phyloP scores from a whole-genome alignment of 2,797 vertebrate genomes.

The Cossypha heuglini region DNA sequence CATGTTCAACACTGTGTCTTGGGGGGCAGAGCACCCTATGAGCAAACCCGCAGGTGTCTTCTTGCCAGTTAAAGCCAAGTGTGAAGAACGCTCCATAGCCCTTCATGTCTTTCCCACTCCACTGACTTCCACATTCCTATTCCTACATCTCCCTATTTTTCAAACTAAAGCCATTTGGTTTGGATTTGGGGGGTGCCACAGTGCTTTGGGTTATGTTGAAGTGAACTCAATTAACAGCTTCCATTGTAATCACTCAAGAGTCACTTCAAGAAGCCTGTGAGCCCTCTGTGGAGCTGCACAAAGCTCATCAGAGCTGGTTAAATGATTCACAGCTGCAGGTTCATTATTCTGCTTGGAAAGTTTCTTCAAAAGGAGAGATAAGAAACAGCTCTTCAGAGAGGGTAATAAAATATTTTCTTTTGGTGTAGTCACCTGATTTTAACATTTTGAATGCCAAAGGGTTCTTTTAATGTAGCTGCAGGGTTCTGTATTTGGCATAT shows the following conservation, averaged over 20 bases:
- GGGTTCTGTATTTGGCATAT: background rate
- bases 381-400: background rate
- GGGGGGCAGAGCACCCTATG: no score
- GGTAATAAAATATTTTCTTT: background rate
- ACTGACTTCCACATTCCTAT: background rate
- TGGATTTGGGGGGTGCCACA: background rate
- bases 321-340: background rate
- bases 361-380: background rate
- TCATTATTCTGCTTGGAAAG: background rate
- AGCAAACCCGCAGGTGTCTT: accelerated
- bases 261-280: background rate
- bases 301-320: background rate
- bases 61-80: background rate
- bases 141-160: background rate
- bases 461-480: background rate
- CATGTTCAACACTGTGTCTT: accelerated
- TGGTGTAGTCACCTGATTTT: background rate
- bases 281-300: background rate
- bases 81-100: background rate
- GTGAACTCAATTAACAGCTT: background rate
- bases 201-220: accelerated
- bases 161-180: background rate
- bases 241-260: background rate
- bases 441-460: background rate
- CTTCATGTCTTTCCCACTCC: background rate